Conservation (phyloP, 1,140 invertebrate genomes). For the Pseudomyrmex pallidus region DNA sequence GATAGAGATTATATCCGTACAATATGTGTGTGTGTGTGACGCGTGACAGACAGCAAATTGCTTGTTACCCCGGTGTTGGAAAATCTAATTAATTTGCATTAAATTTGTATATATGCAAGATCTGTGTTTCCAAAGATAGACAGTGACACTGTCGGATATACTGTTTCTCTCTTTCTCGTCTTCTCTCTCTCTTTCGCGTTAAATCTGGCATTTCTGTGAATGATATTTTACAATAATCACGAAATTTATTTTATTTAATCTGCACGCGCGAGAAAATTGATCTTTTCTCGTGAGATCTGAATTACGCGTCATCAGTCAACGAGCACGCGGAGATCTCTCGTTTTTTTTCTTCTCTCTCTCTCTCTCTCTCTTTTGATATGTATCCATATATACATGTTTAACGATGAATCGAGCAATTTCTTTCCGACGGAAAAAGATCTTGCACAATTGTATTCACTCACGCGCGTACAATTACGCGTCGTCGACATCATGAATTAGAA, state of each 20-base stretch:
- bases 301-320: background rate
- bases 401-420: background rate
- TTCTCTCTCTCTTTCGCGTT: too few species aligned
- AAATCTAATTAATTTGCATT: constrained; percentile 27
- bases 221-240: background rate
- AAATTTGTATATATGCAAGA: background rate
- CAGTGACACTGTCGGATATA: background rate
- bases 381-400: constrained; percentile 26
- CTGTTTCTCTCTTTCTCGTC: background rate
- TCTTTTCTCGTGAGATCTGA: background rate
- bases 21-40: background rate
- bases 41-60: background rate
- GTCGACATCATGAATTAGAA: constrained; percentile 63
- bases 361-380: background rate
- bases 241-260: background rate
- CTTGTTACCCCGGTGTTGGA: background rate
- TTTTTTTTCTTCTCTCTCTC: background rate
- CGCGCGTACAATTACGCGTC: constrained; percentile 26
- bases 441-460: constrained; percentile 32
- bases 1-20: background rate
- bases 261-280: background rate
- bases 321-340: too few species aligned
- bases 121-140: constrained; percentile 10
- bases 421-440: constrained; percentile 17
- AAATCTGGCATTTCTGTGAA: constrained; percentile 1